Evolutionary conservation across 2,888 invertebrate genomes (phyloP).

Genomic region (Isotomurus palustris): DNA sequence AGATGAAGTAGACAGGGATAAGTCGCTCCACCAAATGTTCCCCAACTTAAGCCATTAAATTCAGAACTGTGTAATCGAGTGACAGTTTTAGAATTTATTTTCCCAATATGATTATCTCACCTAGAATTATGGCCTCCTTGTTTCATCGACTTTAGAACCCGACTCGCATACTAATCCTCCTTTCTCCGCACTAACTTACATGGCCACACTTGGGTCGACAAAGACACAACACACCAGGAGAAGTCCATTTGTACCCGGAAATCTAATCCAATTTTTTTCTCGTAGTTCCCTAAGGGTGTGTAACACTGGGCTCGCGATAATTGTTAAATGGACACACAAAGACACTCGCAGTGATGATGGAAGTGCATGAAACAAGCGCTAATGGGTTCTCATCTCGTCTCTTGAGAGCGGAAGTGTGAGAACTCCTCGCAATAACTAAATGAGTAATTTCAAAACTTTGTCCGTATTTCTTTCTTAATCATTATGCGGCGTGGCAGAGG

Average conservation of each 20-base stretch:
- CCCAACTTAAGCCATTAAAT: conserved; percentile 32
- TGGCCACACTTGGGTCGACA: no score
- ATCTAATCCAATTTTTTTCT: no score
- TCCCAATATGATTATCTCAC: conserved; percentile 4
- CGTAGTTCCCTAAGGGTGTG: no score
- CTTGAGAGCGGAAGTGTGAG: neutral
- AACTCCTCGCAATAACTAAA: conserved; percentile 1
- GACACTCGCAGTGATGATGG: no score
- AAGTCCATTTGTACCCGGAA: no score
- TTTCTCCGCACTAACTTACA: no score
- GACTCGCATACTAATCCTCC: no score
- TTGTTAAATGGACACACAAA: no score
- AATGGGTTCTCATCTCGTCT: conserved; percentile 2
- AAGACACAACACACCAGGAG: no score
- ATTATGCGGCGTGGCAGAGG: neutral
- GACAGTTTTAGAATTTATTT: conserved; percentile 6
- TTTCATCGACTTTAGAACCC: neutral
- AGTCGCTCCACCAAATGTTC: no score
- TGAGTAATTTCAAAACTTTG: conserved; percentile 12
- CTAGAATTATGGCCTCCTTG: neutral
- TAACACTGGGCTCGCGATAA: no score
- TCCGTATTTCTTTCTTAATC: conserved; percentile 11
- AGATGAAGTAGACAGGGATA: no score
- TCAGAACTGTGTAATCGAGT: conserved; percentile 6
- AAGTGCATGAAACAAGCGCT: neutral